Percentiles rank a stretch among this genome's conserved stretches.
Evolutionary conservation across 2,888 invertebrate species (phyloP).

Genomic region (Melinopterus prodromus): DNA sequence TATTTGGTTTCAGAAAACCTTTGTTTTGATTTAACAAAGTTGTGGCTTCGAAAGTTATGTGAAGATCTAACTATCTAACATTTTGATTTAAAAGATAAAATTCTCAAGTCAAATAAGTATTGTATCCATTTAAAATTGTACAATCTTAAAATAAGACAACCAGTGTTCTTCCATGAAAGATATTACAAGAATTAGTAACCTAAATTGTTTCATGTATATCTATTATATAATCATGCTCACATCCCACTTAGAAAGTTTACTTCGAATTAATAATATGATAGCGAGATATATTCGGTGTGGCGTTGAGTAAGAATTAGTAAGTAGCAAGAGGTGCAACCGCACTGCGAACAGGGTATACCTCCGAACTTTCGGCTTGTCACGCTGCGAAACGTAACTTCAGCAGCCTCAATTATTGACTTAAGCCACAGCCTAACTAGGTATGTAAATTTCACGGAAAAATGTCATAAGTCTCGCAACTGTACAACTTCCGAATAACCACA

Average conservation of each 20-base stretch:
- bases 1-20: no score
- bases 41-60: no score
- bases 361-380: background rate
- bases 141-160: no score
- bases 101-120: no score
- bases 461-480: background rate
- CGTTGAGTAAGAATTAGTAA: background rate
- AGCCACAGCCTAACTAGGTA: background rate
- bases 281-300: background rate
- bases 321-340: background rate
- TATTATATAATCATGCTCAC: background rate
- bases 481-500: background rate
- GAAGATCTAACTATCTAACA: no score
- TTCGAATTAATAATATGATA: background rate
- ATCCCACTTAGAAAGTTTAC: background rate
- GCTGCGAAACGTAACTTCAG: background rate
- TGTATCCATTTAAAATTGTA: no score
- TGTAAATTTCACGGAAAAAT: background rate
- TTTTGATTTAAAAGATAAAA: no score
- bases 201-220: background rate
- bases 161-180: no score
- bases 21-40: no score
- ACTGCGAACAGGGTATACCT: background rate
- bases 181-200: no score
- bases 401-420: background rate